Evolutionary conservation across 2,888 invertebrate genomes (phyloP).

Genomic region (Amorpha juglandis): DNA sequence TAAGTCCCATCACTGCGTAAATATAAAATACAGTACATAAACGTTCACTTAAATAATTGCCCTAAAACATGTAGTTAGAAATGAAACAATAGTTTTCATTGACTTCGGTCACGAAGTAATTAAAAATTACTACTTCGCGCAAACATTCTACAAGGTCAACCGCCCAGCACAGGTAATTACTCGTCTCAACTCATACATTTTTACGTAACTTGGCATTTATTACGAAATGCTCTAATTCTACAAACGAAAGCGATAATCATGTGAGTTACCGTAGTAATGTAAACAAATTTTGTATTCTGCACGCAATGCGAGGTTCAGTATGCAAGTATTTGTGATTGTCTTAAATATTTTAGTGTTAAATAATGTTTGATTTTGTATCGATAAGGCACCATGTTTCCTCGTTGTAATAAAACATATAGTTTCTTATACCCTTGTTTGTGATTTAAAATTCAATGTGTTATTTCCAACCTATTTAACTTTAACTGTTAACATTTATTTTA

Average conservation of each 20-base stretch:
- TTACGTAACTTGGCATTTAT: slow-evolving; percentile 2
- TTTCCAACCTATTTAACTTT: too few relatives aligned
- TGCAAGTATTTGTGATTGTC: slow-evolving; percentile 25
- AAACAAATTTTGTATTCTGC: too few relatives aligned
- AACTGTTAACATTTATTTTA: too few relatives aligned
- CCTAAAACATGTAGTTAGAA: not conserved
- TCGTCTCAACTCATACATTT: not conserved
- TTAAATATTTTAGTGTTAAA: slow-evolving; percentile 22
- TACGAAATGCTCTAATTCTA: slow-evolving; percentile 17
- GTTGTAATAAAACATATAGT: not conserved
- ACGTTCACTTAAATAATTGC: not conserved
- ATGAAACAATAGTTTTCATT: slow-evolving; percentile 4
- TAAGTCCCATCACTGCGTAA: too few relatives aligned
- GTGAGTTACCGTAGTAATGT: slow-evolving; percentile 7
- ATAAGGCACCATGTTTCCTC: not conserved
- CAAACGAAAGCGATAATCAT: slow-evolving; percentile 3
- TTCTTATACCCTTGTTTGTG: slow-evolving; percentile 5
- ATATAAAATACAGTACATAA: not conserved
- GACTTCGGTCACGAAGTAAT: slow-evolving; percentile 1
- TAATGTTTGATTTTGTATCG: not conserved
- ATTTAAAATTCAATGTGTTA: not conserved
- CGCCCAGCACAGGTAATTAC: not conserved
- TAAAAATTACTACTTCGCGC: not conserved
- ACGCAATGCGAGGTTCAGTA: not conserved
- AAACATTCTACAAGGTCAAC: not conserved